Percentiles rank a stretch among this genome's conserved stretches.
These are phyloP conservation scores for Erebia palarica DNA, from an alignment of 2,888 invertebrate species.

Conservation along the genomic window DNA sequence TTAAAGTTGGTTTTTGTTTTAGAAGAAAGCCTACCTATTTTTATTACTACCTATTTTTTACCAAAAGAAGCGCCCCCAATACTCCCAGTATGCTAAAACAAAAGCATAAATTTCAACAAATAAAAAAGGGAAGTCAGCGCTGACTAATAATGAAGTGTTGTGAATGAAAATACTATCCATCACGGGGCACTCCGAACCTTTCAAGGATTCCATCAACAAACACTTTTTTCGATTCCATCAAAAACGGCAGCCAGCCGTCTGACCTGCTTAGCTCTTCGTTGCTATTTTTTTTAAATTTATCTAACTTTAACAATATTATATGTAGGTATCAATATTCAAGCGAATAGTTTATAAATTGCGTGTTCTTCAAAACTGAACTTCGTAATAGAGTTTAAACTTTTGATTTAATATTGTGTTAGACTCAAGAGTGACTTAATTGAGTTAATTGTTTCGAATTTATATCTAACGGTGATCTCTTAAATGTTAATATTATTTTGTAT, in stretches of 20 bases:
- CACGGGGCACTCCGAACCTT: constrained; percentile 6
- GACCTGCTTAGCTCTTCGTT: constrained; percentile 10
- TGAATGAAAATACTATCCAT: constrained; percentile 20
- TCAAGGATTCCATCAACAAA: constrained; percentile 11
- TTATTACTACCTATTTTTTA: too few relatives aligned
- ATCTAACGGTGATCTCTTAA: neutral
- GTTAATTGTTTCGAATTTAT: neutral
- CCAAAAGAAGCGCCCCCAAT: neutral
- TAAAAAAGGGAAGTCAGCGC: neutral
- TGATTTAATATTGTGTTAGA: constrained; percentile 5
- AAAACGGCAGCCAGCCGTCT: constrained; percentile 2
- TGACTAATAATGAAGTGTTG: constrained; percentile 3
- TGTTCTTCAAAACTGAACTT: neutral
- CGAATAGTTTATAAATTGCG: constrained; percentile 1
- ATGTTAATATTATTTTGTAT: neutral
- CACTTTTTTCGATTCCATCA: constrained; percentile 13
- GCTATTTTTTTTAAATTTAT: too few relatives aligned
- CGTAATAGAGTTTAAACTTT: neutral
- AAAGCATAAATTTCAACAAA: neutral
- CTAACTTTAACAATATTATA: neutral
- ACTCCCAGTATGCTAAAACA: neutral
- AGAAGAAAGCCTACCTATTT: too few relatives aligned
- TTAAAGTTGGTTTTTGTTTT: too few relatives aligned
- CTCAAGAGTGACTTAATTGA: neutral
- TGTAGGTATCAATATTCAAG: neutral